Evolutionary conservation across 2,888 invertebrate genomes (phyloP), one percentile per base, ranked within the genome.

Genomic region (Tillus elongatus): DNA sequence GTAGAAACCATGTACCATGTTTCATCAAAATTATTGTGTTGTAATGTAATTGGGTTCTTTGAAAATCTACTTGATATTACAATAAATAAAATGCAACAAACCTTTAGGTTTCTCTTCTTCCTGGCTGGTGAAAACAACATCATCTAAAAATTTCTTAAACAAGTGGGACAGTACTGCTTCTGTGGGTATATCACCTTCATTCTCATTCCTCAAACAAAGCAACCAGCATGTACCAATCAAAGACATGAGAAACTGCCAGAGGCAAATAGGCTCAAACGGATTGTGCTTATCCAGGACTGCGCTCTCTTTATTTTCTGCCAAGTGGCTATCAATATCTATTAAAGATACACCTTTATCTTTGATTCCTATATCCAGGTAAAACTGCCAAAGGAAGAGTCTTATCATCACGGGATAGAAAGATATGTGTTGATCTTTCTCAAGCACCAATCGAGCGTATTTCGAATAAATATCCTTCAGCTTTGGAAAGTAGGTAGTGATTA

Each of bases 221-320:
- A 60, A 63, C 55, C 64, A 69, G 2, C 73, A 67, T 14, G 72
- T 62, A 26, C 71, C 65, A 40, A 77, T 61, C 8, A 77, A 47
- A 19, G 71, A 69, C 41, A 74, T 73, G 19, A 74, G 38, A 56
- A 74, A 76, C 55, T 78, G 77, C 73, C 75, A 77, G 50, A 72
- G 73, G 54, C 73, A 72, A 49, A 77, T 68, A 46, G 66, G 69
- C 48, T 75, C 75, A 50, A 76, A 77, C 0, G 77, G 77, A 49
- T 70, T 51, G 47, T 75, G 72, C 1, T 65, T 55, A 2, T 57
- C 56, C 37, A 61, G 64, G 2, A 72, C 55, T 2, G 71, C 58
- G 64, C 70, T 69, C 34, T 64, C 61, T 0, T 67, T 66, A 49
- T 73, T 72, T 42, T 63, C 50, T 43, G 68, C 62, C 45, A 72